phyloP scores from a whole-genome alignment of 2,888 invertebrate genomes.

The Nasonia oneida region DNA sequence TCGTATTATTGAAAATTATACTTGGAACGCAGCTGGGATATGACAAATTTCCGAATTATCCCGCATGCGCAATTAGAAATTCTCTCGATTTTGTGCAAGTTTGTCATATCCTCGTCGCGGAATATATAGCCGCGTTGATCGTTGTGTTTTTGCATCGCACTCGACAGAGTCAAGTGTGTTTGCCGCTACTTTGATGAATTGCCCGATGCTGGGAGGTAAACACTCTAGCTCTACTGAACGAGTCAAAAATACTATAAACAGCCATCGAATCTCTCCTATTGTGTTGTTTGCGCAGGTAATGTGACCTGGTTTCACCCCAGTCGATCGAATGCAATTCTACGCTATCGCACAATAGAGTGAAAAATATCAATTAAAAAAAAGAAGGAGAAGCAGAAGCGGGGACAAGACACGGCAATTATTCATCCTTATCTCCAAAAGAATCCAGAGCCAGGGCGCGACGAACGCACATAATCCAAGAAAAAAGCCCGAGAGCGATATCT shows the following conservation, averaged over 20 bases:
- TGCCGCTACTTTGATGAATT: conserved; percentile 17
- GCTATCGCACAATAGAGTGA: background rate
- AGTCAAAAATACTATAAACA: background rate
- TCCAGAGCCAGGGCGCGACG: background rate
- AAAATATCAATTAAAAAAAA: background rate
- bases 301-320: background rate
- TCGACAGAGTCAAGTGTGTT: background rate
- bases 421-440: conserved; percentile 13
- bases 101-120: background rate
- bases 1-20: conserved; percentile 23
- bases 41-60: conserved; percentile 20
- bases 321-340: background rate
- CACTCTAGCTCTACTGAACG: background rate
- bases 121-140: background rate
- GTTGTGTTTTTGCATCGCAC: conserved; percentile 12
- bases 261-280: background rate
- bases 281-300: background rate
- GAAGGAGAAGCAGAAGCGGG: background rate
- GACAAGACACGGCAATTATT: background rate
- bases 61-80: background rate
- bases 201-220: background rate
- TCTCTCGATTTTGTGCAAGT: background rate
- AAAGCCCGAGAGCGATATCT: conserved; percentile 14
- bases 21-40: background rate
- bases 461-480: conserved; percentile 11